A percentile compares a stretch with the other conserved stretches of the same genome.
phyloP scores from a whole-genome alignment of 2,113 vertebrate species.

The Hippocampus mohnikei region DNA sequence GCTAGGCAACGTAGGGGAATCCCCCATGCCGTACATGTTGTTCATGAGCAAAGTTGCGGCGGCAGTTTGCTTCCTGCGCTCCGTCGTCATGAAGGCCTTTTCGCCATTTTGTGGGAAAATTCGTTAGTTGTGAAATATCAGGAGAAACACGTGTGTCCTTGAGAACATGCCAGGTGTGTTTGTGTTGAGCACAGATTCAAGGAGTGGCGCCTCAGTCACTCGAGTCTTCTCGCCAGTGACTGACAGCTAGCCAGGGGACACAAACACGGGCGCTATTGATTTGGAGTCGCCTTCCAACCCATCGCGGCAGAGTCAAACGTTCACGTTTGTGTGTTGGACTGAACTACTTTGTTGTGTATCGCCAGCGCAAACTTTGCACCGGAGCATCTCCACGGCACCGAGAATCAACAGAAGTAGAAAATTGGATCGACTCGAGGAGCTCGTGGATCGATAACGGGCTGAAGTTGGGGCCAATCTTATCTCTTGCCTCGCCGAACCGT shows the following conservation, averaged over 20 bases:
- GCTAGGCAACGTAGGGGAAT: too few relatives aligned
- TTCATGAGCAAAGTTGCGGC: too few relatives aligned
- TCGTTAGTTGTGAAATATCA: neutral
- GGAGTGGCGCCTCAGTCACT: conserved; percentile 43
- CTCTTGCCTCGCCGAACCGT: too few relatives aligned
- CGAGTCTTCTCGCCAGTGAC: conserved; percentile 22
- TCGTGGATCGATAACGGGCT: neutral
- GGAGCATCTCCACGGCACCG: neutral
- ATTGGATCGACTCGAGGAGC: neutral
- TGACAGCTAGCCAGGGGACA: conserved; percentile 43
- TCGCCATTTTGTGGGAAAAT: neutral
- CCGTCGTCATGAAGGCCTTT: too few relatives aligned
- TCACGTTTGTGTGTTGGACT: neutral
- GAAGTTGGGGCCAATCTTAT: too few relatives aligned
- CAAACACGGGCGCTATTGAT: conserved; percentile 66
- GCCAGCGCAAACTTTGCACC: neutral
- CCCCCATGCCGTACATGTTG: too few relatives aligned
- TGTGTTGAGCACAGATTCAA: conserved; percentile 42
- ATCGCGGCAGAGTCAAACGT: conserved; percentile 13
- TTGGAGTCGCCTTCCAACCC: conserved; percentile 74
- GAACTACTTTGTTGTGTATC: neutral
- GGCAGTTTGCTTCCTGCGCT: too few relatives aligned
- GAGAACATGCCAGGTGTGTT: conserved; percentile 62
- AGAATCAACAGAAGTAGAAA: neutral
- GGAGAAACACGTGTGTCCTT: conserved; percentile 15